Conservation (phyloP, 1,140 invertebrate genomes). For the Lucilia sericata region DNA sequence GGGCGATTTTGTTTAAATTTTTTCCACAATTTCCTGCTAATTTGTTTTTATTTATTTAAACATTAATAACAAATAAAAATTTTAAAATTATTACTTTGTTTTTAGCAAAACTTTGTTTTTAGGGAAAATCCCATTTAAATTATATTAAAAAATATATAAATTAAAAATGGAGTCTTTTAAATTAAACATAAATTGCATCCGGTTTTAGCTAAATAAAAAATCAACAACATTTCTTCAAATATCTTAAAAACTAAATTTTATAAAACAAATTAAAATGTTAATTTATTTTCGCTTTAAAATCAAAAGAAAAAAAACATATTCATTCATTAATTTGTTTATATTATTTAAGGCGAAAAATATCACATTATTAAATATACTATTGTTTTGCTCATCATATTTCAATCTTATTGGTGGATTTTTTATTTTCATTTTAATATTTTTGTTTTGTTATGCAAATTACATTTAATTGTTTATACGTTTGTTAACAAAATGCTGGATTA, state of each 20-base stretch:
- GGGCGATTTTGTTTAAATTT: too few relatives aligned
- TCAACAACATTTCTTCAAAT: not conserved
- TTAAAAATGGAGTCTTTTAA: not conserved
- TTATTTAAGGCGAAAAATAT: not conserved
- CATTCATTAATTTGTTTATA: not conserved
- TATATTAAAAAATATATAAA: too few relatives aligned
- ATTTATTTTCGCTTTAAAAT: not conserved
- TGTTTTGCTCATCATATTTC: not conserved
- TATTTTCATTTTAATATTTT: not conserved
- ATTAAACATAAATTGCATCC: not conserved
- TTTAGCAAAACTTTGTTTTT: too few relatives aligned
- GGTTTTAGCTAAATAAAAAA: not conserved
- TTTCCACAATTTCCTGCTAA: not conserved
- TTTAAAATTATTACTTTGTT: not conserved
- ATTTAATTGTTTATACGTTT: slow-evolving; percentile 1
- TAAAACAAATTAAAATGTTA: not conserved
- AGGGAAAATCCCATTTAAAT: not conserved
- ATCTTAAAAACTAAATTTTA: not conserved
- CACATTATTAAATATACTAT: not conserved
- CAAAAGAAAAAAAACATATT: not conserved
- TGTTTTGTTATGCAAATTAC: not conserved
- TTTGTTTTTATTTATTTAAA: slow-evolving; percentile 9
- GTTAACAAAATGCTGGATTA: not conserved
- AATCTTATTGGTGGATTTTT: not conserved
- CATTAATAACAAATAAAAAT: not conserved